Conservation (phyloP, 2,888 invertebrate genomes). For the Horisme vitalbata region DNA sequence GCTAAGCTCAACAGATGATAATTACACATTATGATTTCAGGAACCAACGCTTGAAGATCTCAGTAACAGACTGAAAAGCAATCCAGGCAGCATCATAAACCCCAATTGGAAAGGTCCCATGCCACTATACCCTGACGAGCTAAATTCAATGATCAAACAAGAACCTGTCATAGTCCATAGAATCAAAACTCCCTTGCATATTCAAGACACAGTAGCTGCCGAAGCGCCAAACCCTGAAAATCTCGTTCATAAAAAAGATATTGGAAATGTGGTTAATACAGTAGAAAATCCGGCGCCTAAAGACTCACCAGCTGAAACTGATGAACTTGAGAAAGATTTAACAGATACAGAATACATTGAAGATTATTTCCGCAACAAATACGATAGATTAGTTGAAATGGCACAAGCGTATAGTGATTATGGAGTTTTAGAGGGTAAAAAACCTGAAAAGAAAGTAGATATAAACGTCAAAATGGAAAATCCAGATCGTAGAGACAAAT, state of each 20-base stretch:
- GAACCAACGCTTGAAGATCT: background rate
- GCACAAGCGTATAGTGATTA: constrained; percentile 76
- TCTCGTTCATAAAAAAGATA: no score
- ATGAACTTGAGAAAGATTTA: constrained; percentile 34
- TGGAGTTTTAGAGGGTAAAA: constrained; percentile 61
- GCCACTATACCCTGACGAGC: constrained; percentile 63
- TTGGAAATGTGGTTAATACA: constrained; percentile 31
- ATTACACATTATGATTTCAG: background rate
- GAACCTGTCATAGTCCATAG: constrained; percentile 29
- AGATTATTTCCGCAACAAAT: constrained; percentile 55
- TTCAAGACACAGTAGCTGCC: constrained; percentile 30
- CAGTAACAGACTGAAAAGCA: constrained; percentile 2
- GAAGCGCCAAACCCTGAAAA: constrained; percentile 44
- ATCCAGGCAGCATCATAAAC: constrained; percentile 42
- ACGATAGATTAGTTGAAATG: constrained; percentile 50
- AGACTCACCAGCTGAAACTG: constrained; percentile 31
- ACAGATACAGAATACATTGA: constrained; percentile 60
- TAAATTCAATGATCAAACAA: constrained; percentile 53
- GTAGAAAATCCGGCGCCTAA: constrained; percentile 20
- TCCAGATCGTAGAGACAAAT: constrained; percentile 35
- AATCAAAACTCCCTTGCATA: constrained; percentile 15
- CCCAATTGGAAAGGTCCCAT: constrained; percentile 67
- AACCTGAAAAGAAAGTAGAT: constrained; percentile 43
- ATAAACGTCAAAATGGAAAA: constrained; percentile 31
- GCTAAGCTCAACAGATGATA: no score